Conservation (phyloP, 1,140 invertebrate species). For the Pollicipes pollicipes region DNA sequence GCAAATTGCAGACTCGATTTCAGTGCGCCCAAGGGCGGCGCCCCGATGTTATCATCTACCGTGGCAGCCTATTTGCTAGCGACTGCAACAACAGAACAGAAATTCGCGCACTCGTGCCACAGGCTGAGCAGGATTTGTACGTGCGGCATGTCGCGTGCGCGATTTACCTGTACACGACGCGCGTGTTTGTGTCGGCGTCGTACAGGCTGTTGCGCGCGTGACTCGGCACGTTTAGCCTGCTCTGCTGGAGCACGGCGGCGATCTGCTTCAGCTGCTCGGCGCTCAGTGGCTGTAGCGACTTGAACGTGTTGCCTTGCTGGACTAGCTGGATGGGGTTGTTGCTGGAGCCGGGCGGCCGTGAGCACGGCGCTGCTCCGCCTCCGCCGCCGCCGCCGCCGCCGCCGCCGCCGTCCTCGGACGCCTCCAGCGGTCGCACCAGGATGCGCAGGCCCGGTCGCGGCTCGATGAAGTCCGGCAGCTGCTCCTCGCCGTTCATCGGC, state of each 20-base stretch:
- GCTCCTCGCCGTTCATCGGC: neutral
- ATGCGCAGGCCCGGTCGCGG: neutral
- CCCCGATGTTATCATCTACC: no score
- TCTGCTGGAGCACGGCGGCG: conserved; percentile 37
- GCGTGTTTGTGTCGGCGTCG: conserved; percentile 36
- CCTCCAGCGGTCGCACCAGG: neutral
- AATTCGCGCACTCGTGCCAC: no score
- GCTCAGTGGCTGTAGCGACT: conserved; percentile 37
- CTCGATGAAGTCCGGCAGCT: neutral
- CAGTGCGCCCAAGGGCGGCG: no score
- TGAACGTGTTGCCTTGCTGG: conserved; percentile 39
- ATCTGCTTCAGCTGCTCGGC: conserved; percentile 41
- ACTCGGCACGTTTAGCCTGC: conserved; percentile 26
- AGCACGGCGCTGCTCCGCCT: no score
- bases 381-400: neutral
- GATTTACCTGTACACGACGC: conserved; percentile 37
- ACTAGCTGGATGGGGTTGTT: conserved; percentile 45
- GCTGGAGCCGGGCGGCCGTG: conserved; percentile 34
- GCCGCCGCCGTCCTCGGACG: neutral
- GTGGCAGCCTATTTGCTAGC: no score
- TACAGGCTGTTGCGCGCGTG: conserved; percentile 31
- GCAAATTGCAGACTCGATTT: no score
- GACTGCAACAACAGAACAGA: no score
- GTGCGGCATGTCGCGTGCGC: no score
- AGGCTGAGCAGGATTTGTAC: no score